Evolutionary conservation across 2,797 vertebrate genomes (phyloP), one percentile per base, ranked within the genome.

Genomic region (Kryptopterus vitreolus): DNA sequence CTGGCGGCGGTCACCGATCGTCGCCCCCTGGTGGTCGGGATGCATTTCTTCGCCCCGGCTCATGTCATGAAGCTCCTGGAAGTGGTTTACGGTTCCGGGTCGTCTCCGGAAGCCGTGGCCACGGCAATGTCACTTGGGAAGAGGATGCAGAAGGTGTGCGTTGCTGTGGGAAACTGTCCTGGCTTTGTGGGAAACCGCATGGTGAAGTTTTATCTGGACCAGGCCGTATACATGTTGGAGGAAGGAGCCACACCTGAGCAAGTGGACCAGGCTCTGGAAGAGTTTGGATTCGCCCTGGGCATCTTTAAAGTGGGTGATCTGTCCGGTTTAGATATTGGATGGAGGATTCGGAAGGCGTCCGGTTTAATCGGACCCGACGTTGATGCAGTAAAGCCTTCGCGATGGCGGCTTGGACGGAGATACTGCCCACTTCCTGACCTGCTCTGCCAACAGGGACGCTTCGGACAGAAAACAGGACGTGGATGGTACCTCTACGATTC

Each of bases 161-260:
- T 99, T 3, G 92, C 95, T 1, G 96, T 98, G 3, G 95, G 96
- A 33, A 99, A 98, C 88, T 98, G 96, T 76, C 85, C 88, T 1
- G 96, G 95, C 0, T 99, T 98, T 87, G 97, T 94, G 31, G 97
- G 96, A 48, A 99, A 98, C 85, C 92, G 96, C 75, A 96, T 98
- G 95, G 82, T 97, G 85, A 88, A 29, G 59, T 89, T 85, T 0
- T 98, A 96, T 1, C 0, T 82, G 1, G 89, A 94, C 0, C 94
- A 99, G 87, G 87, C 94, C 0, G 69, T 84, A 84, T 98, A 96
- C 88, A 90, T 98, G 55, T 15, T 98, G 82, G 97, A 99, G 90
- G 98, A 99, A 59, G 97, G 97, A 33, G 93, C 95, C 81, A 91
- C 87, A 3, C 96, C 96, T 16, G 94, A 96, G 87, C 88, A 90